phyloP scores from a whole-genome alignment of 2,888 invertebrate species.

The Macrosoma leucophasiata region DNA sequence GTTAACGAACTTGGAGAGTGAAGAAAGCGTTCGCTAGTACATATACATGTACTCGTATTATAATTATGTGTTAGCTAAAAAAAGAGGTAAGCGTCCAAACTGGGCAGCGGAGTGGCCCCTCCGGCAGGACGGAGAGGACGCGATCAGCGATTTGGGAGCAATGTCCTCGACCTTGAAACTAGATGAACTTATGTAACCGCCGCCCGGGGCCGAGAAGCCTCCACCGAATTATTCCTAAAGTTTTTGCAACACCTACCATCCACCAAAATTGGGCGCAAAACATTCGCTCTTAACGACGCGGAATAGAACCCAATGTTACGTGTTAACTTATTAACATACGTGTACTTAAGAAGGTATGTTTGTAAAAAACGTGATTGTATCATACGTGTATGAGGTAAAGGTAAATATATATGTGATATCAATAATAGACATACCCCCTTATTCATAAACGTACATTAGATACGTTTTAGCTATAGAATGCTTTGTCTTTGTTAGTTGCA shows the following conservation, averaged over 20 bases:
- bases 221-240: conserved; percentile 62
- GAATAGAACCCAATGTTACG: conserved; percentile 6
- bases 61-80: conserved; percentile 32
- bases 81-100: conserved; percentile 61
- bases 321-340: not conserved
- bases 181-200: conserved; percentile 74
- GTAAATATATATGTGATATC: too few species aligned
- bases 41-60: conserved; percentile 14
- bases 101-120: conserved; percentile 43
- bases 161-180: conserved; percentile 73
- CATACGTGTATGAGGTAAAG: too few species aligned
- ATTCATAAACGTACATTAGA: too few species aligned
- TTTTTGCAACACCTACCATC: conserved; percentile 63
- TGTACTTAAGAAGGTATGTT: too few species aligned
- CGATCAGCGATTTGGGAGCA: conserved; percentile 73
- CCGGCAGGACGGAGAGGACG: conserved; percentile 64
- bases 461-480: too few species aligned
- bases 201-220: conserved; percentile 57
- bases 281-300: conserved; percentile 9
- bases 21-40: too few species aligned
- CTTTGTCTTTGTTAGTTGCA: too few species aligned
- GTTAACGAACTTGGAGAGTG: too few species aligned
- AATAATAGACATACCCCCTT: too few species aligned
- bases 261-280: conserved; percentile 33
- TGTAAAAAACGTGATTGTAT: too few species aligned